phyloP scores from a whole-genome alignment of 2,797 vertebrate genomes.

The Ciconia nigra region DNA sequence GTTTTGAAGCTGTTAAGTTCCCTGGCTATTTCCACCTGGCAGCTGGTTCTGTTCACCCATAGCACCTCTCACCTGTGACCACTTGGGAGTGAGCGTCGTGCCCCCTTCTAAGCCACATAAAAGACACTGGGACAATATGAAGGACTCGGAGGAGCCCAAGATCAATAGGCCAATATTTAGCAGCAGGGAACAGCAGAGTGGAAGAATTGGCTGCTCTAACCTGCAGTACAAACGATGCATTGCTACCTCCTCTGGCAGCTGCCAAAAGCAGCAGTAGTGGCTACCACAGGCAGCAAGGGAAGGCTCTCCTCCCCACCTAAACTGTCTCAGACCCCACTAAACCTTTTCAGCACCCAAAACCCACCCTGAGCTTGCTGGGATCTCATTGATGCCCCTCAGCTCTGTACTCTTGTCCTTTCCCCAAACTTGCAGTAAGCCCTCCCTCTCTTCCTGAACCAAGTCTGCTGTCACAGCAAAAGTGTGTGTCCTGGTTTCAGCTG shows the following conservation, averaged over 20 bases:
- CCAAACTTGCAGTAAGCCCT: background rate
- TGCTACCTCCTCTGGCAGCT: background rate
- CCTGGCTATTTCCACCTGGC: background rate
- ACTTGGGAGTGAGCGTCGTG: background rate
- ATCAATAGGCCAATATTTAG: background rate
- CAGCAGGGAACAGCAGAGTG: background rate
- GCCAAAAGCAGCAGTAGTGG: background rate
- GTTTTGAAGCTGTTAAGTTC: background rate
- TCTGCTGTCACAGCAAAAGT: background rate
- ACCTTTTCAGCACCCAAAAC: background rate
- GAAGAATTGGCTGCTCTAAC: background rate
- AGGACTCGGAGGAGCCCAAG: background rate
- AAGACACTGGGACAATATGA: background rate
- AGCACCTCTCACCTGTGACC: background rate
- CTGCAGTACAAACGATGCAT: accelerated
- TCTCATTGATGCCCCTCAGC: background rate
- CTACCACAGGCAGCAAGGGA: background rate
- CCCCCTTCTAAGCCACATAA: accelerated
- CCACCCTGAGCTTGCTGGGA: background rate
- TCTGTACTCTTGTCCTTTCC: background rate
- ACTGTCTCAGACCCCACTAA: background rate
- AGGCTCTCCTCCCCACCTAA: background rate
- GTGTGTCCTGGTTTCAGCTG: no score
- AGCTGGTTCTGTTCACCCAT: background rate
- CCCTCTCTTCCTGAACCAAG: background rate